These are phyloP conservation scores for Yponomeuta plumbellus DNA, from an alignment of 2,888 invertebrate species.

Conservation along the genomic window DNA sequence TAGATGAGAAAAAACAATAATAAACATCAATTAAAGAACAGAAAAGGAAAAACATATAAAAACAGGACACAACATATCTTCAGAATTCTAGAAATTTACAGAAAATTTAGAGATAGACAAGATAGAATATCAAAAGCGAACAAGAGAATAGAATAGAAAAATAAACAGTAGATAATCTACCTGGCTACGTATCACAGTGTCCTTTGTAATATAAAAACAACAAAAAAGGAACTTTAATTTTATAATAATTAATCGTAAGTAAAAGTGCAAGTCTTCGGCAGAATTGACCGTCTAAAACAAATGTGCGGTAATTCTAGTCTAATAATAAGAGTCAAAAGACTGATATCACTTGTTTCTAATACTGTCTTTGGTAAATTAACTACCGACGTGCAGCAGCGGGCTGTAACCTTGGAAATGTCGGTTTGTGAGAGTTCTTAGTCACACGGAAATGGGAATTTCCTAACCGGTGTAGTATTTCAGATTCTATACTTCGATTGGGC, in stretches of 20 bases:
- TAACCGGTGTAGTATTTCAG: too few relatives aligned
- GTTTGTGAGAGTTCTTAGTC: not conserved
- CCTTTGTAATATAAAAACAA: slow-evolving; percentile 45
- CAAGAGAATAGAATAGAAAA: slow-evolving; percentile 14
- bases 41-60: slow-evolving; percentile 5
- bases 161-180: slow-evolving; percentile 33
- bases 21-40: not conserved
- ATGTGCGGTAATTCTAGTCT: slow-evolving; percentile 70
- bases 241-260: slow-evolving; percentile 27
- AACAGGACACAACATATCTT: not conserved
- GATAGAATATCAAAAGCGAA: not conserved
- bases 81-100: not conserved
- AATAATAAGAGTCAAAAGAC: slow-evolving; percentile 20
- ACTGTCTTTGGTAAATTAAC: slow-evolving; percentile 67
- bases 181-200: slow-evolving; percentile 70
- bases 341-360: slow-evolving; percentile 55
- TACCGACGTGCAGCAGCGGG: not conserved
- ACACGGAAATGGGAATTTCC: too few relatives aligned
- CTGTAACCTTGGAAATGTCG: not conserved
- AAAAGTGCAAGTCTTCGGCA: slow-evolving; percentile 44
- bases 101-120: not conserved
- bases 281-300: slow-evolving; percentile 71
- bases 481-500: too few relatives aligned
- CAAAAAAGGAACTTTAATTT: slow-evolving; percentile 41
- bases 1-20: not conserved